Base-by-base conservation (phyloP, 2,113 vertebrate species). In the Tenebrosternarchus preto region DNA sequence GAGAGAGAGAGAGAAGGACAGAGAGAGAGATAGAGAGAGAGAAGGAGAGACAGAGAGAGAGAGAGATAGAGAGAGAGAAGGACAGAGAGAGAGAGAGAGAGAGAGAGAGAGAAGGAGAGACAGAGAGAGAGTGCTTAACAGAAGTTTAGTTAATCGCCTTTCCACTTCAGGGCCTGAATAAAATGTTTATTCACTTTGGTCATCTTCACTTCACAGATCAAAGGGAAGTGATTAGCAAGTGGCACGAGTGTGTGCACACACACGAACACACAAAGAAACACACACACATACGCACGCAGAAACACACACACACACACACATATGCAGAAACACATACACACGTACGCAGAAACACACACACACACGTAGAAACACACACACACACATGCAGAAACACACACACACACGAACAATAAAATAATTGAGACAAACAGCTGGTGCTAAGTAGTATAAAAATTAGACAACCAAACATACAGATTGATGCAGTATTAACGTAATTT, bases 71-170 rank as follows among this genome's bases (percentile, higher is more conserved):
- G 60, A 50, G 56, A 56, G 25, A 56, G 50, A 73, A 50, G 56
- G 50, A 72, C 27, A 50, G 29, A 29, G 15, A 71, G 67, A n/a
- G 68, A 39, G 25, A 67, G 69, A 57, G 75, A 66, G 61, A 53
- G 74, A 53, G 43, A 27, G 57, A 63, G 36, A 36, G 29, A 24
- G 59, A 36, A 27, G 16, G 29, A 53, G 39, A 64, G 73, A 24
- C 53, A 59, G 71, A 59, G 71, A 57, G 71, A 22, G 71, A 9
- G 8, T 11, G 27, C 64, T 39, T 74, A 82, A 77, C 77, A 74
- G 85, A 86, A 84, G 85, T 81, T 80, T 75, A 72, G 76, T 81
- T 87, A 85, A 87, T 87, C 81, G 80, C 27, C 63, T 82, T 83
- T 69, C 70, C 79, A 73, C 80, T 80, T 74, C 43, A 50, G 15